These are phyloP conservation scores for Melieria picta DNA, from an alignment of 2,888 invertebrate species.

Conservation along the genomic window DNA sequence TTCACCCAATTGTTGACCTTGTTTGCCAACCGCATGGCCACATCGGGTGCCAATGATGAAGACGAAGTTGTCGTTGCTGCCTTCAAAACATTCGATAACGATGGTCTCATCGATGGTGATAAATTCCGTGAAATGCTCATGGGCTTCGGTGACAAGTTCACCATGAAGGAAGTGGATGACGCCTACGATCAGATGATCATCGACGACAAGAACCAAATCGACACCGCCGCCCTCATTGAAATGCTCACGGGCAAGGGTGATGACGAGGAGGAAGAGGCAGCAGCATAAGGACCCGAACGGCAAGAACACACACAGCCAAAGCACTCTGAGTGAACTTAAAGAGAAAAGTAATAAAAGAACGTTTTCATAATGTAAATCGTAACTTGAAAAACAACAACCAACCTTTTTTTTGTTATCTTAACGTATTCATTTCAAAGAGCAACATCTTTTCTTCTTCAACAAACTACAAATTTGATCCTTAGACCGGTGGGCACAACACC, in stretches of 20 bases:
- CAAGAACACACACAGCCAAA: constrained; percentile 31
- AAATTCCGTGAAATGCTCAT: constrained; percentile 89
- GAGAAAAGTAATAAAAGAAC: too few relatives aligned
- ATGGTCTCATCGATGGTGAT: constrained; percentile 89
- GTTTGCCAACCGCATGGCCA: constrained; percentile 92
- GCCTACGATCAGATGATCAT: constrained; percentile 93
- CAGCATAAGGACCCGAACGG: constrained; percentile 48
- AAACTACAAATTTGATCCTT: constrained; percentile 15
- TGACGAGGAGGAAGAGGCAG: constrained; percentile 79
- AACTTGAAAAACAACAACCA: constrained; percentile 55
- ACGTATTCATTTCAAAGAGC: background rate
- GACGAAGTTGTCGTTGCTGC: constrained; percentile 92
- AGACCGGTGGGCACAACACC: constrained; percentile 10
- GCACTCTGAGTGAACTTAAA: constrained; percentile 14
- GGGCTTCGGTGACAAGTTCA: constrained; percentile 95
- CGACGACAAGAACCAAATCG: constrained; percentile 90
- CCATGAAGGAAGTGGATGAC: constrained; percentile 87
- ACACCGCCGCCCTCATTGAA: constrained; percentile 85
- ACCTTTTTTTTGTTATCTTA: constrained; percentile 46
- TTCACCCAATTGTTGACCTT: constrained; percentile 93
- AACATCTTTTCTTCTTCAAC: background rate
- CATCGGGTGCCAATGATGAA: constrained; percentile 87
- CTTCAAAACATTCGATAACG: constrained; percentile 91
- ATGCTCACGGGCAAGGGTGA: constrained; percentile 89
- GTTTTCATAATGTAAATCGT: constrained; percentile 48